Base-by-base conservation (phyloP, 2,797 vertebrate species). In the Merluccius polli region DNA sequence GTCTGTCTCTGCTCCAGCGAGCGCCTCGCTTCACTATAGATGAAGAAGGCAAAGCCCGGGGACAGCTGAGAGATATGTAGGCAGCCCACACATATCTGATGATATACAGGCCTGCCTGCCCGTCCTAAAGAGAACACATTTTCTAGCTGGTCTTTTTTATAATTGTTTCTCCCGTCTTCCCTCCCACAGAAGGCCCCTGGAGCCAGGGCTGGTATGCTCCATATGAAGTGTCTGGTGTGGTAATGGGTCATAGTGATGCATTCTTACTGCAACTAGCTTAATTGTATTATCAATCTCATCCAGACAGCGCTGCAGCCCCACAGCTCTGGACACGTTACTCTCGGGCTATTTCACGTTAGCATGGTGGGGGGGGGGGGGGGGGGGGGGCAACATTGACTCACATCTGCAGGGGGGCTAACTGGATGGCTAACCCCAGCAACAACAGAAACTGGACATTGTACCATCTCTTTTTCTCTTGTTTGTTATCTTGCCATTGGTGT, bases 241-340 rank as follows among this genome's bases (percentile, higher is more conserved):
- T 91, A 92, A 92, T 91, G 92, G 93, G 91, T 94, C 91, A 94
- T 88, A 89, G 89, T 88, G 90, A 93, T 91, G 90, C 91, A 92
- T 93, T 93, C 87, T 91, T 90, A 92, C 88, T 90, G 81, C 88
- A 87, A 93, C 88, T 87, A 83, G 87, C 89, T 92, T 92, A 93
- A 94, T 94, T 92, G 90, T 91, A 90, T 92, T 92, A 94, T 93
- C 93, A 91, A 93, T 94, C 92, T 93, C 89, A 90, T 91, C 91
- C 87, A 90, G 90, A 91, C 90, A 91, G 83, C 86, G 84, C 82
- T 86, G 89, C 76, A 86, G 91, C 89, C 88, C 87, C 88, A 91
- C 88, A 93, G 88, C 87, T 87, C 85, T 88, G 86, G 89, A 92
- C 88, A 91, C 87, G 88, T 85, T 84, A 86, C 88, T 86, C 86